Conservation (phyloP, 2,888 invertebrate genomes). For the Stenotaenia linearis region DNA sequence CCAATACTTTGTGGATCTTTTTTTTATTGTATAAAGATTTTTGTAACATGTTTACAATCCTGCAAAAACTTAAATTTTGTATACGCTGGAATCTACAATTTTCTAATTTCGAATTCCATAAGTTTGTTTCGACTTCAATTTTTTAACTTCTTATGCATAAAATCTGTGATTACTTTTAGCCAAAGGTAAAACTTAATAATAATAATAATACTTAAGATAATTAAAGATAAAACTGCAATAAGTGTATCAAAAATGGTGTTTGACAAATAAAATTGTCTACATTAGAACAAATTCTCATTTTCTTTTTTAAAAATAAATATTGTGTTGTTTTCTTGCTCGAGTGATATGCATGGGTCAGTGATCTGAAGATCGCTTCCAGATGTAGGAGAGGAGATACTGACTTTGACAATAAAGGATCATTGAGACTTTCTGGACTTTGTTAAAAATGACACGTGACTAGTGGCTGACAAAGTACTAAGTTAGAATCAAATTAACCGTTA, state of each 20-base stretch:
- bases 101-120: background rate
- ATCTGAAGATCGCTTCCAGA: background rate
- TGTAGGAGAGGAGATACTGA: background rate
- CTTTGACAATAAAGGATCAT: background rate
- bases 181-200: background rate
- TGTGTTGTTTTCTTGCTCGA: too few relatives aligned
- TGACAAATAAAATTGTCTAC: background rate
- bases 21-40: background rate
- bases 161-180: background rate
- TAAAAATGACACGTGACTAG: background rate
- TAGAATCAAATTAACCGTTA: background rate
- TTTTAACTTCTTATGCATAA: background rate
- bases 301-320: too few relatives aligned
- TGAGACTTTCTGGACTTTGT: background rate
- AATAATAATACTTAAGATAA: background rate
- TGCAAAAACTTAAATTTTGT: background rate
- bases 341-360: background rate
- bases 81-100: background rate
- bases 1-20: background rate
- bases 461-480: background rate
- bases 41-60: background rate
- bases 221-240: background rate
- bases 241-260: background rate
- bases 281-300: too few relatives aligned
- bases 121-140: too few relatives aligned